Evolutionary conservation across 1,140 invertebrate species (phyloP).

Genomic region (Drosophila pseudoananassae): DNA sequence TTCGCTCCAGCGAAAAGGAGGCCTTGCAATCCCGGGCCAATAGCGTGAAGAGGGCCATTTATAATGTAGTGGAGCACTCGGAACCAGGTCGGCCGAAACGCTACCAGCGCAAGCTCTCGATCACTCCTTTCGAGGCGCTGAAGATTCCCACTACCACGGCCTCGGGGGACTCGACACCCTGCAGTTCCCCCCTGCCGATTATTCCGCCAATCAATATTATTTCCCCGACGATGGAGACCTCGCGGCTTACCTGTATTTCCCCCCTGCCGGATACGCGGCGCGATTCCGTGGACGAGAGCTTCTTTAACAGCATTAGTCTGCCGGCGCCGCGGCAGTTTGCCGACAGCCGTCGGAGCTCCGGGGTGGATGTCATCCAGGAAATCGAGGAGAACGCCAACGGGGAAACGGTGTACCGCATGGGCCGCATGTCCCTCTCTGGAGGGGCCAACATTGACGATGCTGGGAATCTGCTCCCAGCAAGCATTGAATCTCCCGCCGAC

Average conservation of each 20-base stretch:
- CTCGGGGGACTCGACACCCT: constrained; percentile 86
- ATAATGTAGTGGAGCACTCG: constrained; percentile 92
- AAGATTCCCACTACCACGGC: constrained; percentile 72
- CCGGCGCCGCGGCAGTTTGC: constrained; percentile 91
- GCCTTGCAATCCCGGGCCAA: constrained; percentile 88
- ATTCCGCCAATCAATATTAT: constrained; percentile 84
- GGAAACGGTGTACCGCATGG: constrained; percentile 66
- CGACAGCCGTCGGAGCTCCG: constrained; percentile 88
- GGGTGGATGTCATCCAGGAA: constrained; percentile 85
- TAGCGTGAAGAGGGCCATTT: constrained; percentile 94
- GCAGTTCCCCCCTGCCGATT: constrained; percentile 86
- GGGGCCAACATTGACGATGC: constrained; percentile 75
- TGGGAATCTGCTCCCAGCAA: constrained; percentile 70
- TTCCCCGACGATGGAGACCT: constrained; percentile 82
- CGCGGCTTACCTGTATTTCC: constrained; percentile 86
- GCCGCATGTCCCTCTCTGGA: constrained; percentile 70
- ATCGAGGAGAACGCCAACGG: constrained; percentile 71
- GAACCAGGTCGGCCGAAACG: constrained; percentile 87
- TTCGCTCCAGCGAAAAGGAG: constrained; percentile 84
- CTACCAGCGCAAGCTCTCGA: constrained; percentile 80
- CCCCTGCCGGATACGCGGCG: constrained; percentile 88
- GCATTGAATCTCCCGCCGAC: constrained; percentile 60
- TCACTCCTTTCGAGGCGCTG: constrained; percentile 73
- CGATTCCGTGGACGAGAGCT: constrained; percentile 87
- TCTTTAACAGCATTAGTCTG: constrained; percentile 84